phyloP scores from a whole-genome alignment of 1,140 invertebrate species.

The Trissolcus basalis region DNA sequence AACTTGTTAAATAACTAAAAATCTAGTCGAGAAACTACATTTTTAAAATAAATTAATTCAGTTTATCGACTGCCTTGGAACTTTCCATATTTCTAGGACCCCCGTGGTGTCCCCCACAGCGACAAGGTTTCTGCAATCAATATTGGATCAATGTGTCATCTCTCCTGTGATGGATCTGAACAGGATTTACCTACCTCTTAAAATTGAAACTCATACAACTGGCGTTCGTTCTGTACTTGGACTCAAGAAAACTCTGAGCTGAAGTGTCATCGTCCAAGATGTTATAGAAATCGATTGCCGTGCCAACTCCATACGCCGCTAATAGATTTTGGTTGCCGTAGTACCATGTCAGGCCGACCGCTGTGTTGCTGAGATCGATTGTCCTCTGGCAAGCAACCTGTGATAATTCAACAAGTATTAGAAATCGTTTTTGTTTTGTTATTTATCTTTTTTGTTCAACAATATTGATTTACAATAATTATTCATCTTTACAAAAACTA shows the following conservation, averaged over 20 bases:
- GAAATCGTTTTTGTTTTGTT: too few species aligned
- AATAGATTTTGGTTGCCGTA: constrained; percentile 67
- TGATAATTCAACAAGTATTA: too few species aligned
- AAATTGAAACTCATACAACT: constrained; percentile 69
- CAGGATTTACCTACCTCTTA: constrained; percentile 62
- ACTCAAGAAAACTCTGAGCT: constrained; percentile 63
- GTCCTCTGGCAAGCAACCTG: constrained; percentile 61
- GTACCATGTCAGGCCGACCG: constrained; percentile 69
- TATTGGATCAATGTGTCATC: constrained; percentile 10
- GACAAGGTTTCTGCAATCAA: constrained; percentile 66
- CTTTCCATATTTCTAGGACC: constrained; percentile 71
- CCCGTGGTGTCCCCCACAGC: constrained; percentile 67
- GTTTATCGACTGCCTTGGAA: constrained; percentile 62
- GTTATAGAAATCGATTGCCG: constrained; percentile 67
- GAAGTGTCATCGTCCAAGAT: constrained; percentile 59
- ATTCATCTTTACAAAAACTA: too few species aligned
- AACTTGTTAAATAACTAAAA: too few species aligned
- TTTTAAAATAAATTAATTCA: constrained; percentile 16
- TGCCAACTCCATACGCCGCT: constrained; percentile 66
- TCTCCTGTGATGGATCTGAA: constrained; percentile 7
- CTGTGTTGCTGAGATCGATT: constrained; percentile 67
- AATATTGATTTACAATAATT: not conserved
- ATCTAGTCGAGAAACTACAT: not conserved
- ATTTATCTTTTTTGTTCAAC: too few species aligned
- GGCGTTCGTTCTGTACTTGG: constrained; percentile 61